These are phyloP conservation scores for Tachystola acroxantha DNA, from an alignment of 2,888 invertebrate species.

Conservation along the genomic window DNA sequence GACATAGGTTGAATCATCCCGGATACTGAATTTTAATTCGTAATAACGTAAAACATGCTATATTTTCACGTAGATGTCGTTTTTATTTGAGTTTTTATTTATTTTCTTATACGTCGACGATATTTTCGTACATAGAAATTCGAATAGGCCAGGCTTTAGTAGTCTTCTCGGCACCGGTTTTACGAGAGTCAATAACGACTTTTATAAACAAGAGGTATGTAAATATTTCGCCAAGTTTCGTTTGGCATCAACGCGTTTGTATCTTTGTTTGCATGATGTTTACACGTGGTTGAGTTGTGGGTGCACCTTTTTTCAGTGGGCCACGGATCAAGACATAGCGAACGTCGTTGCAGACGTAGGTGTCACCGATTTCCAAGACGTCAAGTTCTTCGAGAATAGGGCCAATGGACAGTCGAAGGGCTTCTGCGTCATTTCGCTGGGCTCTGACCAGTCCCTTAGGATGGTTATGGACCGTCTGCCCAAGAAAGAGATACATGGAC, in stretches of 20 bases:
- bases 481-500: constrained; percentile 97
- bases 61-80: background rate
- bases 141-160: no score
- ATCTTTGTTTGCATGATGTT: constrained; percentile 15
- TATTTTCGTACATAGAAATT: background rate
- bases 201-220: constrained; percentile 21
- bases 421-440: constrained; percentile 96
- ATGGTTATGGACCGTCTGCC: constrained; percentile 94
- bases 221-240: constrained; percentile 13
- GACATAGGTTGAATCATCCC: no score
- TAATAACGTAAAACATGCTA: background rate
- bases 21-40: no score
- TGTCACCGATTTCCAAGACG: constrained; percentile 95
- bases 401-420: constrained; percentile 99
- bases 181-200: no score
- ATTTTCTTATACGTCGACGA: background rate
- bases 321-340: constrained; percentile 96
- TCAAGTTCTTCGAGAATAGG: constrained; percentile 99
- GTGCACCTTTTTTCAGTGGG: constrained; percentile 87
- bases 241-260: constrained; percentile 19
- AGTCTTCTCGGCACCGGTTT: background rate
- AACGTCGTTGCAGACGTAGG: constrained; percentile 94
- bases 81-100: background rate
- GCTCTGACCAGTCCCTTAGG: constrained; percentile 93
- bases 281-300: constrained; percentile 51